Evolutionary conservation across 2,113 vertebrate genomes (phyloP).

Genomic region (Peromyscus maniculatus): DNA sequence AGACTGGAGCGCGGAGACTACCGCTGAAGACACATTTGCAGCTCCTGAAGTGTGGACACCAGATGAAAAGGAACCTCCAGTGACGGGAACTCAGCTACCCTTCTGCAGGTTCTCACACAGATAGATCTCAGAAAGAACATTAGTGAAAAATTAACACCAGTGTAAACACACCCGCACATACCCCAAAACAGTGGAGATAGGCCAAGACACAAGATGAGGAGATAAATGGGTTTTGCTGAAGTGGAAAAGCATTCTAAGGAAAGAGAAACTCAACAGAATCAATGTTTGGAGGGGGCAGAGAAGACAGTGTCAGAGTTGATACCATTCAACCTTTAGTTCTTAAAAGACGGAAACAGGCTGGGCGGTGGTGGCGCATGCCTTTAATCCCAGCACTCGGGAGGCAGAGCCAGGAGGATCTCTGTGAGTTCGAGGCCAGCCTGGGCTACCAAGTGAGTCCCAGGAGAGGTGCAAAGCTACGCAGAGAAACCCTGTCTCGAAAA

Average conservation of each 20-base stretch:
- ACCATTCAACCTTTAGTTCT: background rate
- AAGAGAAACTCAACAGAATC: background rate
- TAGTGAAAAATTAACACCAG: background rate
- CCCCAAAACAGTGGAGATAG: background rate
- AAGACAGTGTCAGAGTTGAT: background rate
- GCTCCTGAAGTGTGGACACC: fast-evolving
- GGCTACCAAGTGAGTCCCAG: too few relatives aligned
- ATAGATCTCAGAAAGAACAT: background rate
- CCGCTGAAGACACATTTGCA: fast-evolving
- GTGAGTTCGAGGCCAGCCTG: too few relatives aligned
- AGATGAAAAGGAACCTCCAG: background rate
- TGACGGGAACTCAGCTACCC: fast-evolving
- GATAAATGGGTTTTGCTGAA: background rate
- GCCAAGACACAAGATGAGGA: background rate
- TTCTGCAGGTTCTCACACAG: background rate
- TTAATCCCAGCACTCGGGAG: too few relatives aligned
- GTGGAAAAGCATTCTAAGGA: background rate
- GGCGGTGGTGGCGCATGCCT: too few relatives aligned
- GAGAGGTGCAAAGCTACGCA: too few relatives aligned
- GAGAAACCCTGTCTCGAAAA: too few relatives aligned
- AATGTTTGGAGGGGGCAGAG: background rate
- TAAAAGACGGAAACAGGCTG: background rate
- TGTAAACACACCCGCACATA: background rate
- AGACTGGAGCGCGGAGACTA: fast-evolving
- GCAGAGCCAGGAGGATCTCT: too few relatives aligned